phyloP scores from a whole-genome alignment of 2,888 invertebrate species.

The Pasiphila rectangulata region DNA sequence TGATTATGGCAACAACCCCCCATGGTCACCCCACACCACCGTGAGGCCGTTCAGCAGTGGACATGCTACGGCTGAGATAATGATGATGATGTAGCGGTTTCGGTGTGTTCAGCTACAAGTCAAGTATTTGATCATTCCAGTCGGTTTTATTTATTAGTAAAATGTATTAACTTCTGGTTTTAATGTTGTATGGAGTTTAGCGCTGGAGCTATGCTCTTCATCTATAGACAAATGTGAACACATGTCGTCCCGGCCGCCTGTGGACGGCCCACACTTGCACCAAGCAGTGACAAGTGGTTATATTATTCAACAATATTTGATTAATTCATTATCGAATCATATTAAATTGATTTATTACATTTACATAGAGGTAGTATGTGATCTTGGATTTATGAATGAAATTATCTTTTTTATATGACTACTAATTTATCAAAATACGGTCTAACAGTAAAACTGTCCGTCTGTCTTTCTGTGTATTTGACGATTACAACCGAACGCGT shows the following conservation, averaged over 20 bases:
- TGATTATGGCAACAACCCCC: too few relatives aligned
- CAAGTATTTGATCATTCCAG: too few relatives aligned
- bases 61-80: background rate
- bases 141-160: too few relatives aligned
- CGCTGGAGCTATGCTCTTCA: too few relatives aligned
- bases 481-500: too few relatives aligned
- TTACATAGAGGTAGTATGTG: conserved; percentile 13
- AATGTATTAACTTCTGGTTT: too few relatives aligned
- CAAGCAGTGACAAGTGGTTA: conserved; percentile 19
- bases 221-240: too few relatives aligned
- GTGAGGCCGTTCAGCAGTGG: background rate
- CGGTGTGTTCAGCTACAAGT: too few relatives aligned
- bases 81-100: background rate
- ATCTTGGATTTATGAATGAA: conserved; percentile 28
- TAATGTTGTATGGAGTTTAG: too few relatives aligned
- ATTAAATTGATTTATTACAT: conserved; percentile 33
- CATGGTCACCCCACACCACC: too few relatives aligned
- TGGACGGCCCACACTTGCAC: conserved; percentile 4
- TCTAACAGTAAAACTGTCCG: background rate
- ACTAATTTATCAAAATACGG: conserved; percentile 24
- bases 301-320: conserved; percentile 26
- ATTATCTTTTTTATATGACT: conserved; percentile 27
- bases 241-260: too few relatives aligned
- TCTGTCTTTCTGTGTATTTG: too few relatives aligned
- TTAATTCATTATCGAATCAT: conserved; percentile 30